A percentile compares a stretch with the other conserved stretches of the same genome.
Evolutionary conservation across 1,140 invertebrate genomes (phyloP).

Genomic region (Patella vulgata): DNA sequence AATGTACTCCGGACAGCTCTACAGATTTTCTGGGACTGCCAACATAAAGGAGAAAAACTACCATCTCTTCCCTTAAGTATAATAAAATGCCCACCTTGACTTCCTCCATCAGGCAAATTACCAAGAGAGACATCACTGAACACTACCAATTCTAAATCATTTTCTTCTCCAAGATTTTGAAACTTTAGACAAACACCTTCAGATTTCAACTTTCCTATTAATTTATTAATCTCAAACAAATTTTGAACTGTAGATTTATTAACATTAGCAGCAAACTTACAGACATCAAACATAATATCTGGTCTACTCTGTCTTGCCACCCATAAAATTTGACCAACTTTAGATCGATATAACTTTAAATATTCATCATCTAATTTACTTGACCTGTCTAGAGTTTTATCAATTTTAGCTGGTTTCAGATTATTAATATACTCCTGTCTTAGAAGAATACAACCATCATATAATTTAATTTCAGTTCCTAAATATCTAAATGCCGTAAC

Average conservation of each 20-base stretch:
- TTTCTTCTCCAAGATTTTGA: too few species aligned
- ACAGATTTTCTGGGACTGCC: constrained; percentile 19
- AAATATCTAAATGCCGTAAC: too few species aligned
- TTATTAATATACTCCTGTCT: too few species aligned
- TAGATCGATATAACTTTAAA: background rate
- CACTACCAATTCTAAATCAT: constrained; percentile 11
- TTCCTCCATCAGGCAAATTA: constrained; percentile 24
- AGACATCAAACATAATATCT: constrained; percentile 28
- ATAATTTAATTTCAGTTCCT: too few species aligned
- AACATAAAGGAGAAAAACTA: constrained; percentile 14
- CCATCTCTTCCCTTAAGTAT: constrained; percentile 8
- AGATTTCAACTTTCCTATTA: constrained; percentile 16
- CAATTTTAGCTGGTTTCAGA: too few species aligned
- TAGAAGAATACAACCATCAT: too few species aligned
- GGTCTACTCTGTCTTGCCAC: too few species aligned
- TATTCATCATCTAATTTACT: background rate
- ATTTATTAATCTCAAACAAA: constrained; percentile 22
- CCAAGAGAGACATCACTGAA: constrained; percentile 18
- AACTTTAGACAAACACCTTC: constrained; percentile 18
- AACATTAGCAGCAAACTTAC: constrained; percentile 21
- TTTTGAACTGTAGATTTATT: too few species aligned
- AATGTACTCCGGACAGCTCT: constrained; percentile 19
- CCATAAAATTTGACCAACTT: too few species aligned
- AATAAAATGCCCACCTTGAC: constrained; percentile 21
- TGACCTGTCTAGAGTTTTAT: background rate